These are phyloP conservation scores for Actinostola sp. DNA, from an alignment of 92 coral and sea anemone species.

Conservation along the genomic window DNA sequence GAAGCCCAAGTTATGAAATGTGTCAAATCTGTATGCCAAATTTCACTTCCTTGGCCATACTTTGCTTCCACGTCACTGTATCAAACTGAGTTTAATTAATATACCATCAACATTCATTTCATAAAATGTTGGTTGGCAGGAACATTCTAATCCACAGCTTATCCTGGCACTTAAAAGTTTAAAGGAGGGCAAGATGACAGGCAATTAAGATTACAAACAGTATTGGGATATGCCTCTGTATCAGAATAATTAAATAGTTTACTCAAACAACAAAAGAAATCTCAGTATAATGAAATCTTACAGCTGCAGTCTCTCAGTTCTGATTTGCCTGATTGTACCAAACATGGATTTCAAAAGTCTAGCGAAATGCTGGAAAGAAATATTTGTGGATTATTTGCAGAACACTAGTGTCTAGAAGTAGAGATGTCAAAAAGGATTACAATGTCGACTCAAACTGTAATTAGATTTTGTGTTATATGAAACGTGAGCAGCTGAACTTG, in stretches of 20 bases:
- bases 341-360: neutral
- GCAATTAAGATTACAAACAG: slow-evolving; percentile 17
- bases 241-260: slow-evolving; percentile 17
- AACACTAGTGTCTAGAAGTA: neutral
- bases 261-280: slow-evolving; percentile 18
- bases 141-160: slow-evolving; percentile 9
- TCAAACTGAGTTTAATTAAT: neutral
- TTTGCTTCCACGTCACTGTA: no score
- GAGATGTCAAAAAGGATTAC: slow-evolving; percentile 22
- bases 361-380: neutral
- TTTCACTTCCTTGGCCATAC: no score
- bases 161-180: slow-evolving; percentile 6
- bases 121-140: neutral
- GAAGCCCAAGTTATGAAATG: no score
- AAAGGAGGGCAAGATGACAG: slow-evolving; percentile 13
- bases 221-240: slow-evolving; percentile 5
- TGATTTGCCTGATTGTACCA: neutral
- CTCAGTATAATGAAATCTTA: neutral
- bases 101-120: neutral
- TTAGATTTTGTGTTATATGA: no score
- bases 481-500: no score
- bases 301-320: neutral
- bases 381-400: slow-evolving; percentile 5
- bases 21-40: no score
- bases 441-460: no score